Conservation (phyloP, 37 sponge, comb jelly and placozoan species). For the Halisarca cf. caerulea region DNA sequence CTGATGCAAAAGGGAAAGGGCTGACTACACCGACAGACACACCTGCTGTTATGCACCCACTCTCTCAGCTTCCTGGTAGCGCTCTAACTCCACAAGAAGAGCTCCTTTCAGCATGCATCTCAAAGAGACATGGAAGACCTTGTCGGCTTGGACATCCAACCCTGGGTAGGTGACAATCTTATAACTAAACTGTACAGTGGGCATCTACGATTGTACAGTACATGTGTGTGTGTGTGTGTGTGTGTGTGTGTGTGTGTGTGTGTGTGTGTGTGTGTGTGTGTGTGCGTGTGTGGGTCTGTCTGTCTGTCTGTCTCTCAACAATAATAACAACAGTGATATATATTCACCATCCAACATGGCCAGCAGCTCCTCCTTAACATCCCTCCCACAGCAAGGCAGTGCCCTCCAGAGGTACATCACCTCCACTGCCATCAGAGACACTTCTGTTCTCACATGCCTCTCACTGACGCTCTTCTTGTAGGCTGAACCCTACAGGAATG, state of each 20-base stretch:
- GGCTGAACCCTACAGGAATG: slow-evolving; percentile 28
- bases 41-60: slow-evolving; percentile 15
- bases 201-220: too few species aligned
- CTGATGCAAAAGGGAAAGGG: slow-evolving; percentile 11
- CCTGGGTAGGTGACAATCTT: too few species aligned
- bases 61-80: slow-evolving; percentile 56
- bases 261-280: not conserved
- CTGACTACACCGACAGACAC: not conserved
- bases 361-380: slow-evolving; percentile 46
- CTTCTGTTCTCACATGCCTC: slow-evolving; percentile 48
- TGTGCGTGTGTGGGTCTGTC: too few species aligned
- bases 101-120: slow-evolving; percentile 59
- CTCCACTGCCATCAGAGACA: slow-evolving; percentile 62
- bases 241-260: too few species aligned
- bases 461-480: slow-evolving; percentile 54
- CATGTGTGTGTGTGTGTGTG: too few species aligned
- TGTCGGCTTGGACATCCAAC: slow-evolving; percentile 20
- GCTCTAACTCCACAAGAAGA: slow-evolving; percentile 33
- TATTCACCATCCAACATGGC: slow-evolving; percentile 32
- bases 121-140: slow-evolving; percentile 57
- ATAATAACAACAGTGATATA: not conserved
- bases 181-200: too few species aligned
- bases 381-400: slow-evolving; percentile 55
- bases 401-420: slow-evolving; percentile 88
- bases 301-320: not conserved